Conservation (phyloP, 2,113 vertebrate genomes). For the Hypomesus transpacificus region DNA sequence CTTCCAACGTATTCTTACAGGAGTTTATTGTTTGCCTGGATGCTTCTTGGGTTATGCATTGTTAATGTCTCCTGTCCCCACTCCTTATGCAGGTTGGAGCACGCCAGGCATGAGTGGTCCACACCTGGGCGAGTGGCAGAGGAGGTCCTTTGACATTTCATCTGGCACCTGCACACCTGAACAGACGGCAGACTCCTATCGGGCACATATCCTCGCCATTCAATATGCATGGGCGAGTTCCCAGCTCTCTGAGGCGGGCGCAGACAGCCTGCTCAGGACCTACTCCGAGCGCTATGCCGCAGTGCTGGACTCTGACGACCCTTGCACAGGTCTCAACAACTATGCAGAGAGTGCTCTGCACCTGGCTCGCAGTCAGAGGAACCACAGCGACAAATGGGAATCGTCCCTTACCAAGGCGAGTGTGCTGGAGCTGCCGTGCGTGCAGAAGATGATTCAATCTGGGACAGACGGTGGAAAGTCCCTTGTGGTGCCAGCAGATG, state of each 20-base stretch:
- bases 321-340: slow-evolving; percentile 85
- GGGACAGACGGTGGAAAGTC: slow-evolving; percentile 49
- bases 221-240: slow-evolving; percentile 90
- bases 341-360: slow-evolving; percentile 83
- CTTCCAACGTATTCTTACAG: not conserved
- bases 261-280: slow-evolving; percentile 80
- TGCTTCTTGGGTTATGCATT: slow-evolving; percentile 49
- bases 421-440: slow-evolving; percentile 75
- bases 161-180: slow-evolving; percentile 78
- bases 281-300: slow-evolving; percentile 83
- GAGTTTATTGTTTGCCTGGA: slow-evolving; percentile 19
- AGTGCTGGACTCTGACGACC: slow-evolving; percentile 87
- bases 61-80: slow-evolving; percentile 61
- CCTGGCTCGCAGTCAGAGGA: slow-evolving; percentile 82
- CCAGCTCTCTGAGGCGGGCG: slow-evolving; percentile 81
- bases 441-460: slow-evolving; percentile 77
- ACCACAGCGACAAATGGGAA: slow-evolving; percentile 87
- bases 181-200: slow-evolving; percentile 88
- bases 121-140: slow-evolving; percentile 92
- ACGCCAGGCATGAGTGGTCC: slow-evolving; percentile 69
- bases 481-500: slow-evolving; percentile 64
- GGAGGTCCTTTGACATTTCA: slow-evolving; percentile 83
- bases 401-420: slow-evolving; percentile 80
- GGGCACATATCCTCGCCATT: slow-evolving; percentile 84
- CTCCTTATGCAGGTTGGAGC: slow-evolving; percentile 62